These are phyloP conservation scores for Marasmarcha lunaedactyla DNA, from an alignment of 2,888 invertebrate genomes.

Conservation along the genomic window DNA sequence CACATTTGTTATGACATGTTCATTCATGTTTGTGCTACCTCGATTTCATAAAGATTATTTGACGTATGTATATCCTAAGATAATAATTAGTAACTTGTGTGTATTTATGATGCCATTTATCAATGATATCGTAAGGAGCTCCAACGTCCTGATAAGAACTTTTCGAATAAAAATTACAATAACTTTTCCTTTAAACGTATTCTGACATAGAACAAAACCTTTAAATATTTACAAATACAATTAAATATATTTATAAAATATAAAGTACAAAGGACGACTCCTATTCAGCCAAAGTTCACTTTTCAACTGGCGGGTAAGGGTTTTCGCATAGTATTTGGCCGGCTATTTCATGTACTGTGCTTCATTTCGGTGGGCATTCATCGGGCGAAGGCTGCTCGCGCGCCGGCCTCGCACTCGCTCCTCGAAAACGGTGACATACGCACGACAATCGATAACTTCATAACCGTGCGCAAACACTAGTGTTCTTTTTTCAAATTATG, in stretches of 20 bases:
- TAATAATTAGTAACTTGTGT: no score
- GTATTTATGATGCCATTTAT: no score
- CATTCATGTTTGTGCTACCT: no score
- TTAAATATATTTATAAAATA: no score
- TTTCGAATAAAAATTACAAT: no score
- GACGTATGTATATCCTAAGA: no score
- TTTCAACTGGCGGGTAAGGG: conserved; percentile 54
- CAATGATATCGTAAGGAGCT: no score
- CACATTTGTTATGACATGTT: not conserved
- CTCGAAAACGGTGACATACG: conserved; percentile 48
- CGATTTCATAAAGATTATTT: no score
- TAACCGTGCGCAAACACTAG: conserved; percentile 28
- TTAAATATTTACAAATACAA: no score
- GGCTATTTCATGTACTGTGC: conserved; percentile 67
- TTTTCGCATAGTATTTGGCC: conserved; percentile 64
- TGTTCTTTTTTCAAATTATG: conserved; percentile 28
- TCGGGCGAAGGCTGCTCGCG: conserved; percentile 64
- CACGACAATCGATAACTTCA: conserved; percentile 23
- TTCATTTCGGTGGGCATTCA: conserved; percentile 70
- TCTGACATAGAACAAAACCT: no score
- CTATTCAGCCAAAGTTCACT: conserved; percentile 40
- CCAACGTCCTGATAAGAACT: no score
- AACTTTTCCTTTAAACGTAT: no score
- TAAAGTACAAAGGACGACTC: conserved; percentile 31
- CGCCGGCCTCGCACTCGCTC: conserved; percentile 55